Conservation (phyloP, 2,888 invertebrate species). For the Linyphia triangularis region DNA sequence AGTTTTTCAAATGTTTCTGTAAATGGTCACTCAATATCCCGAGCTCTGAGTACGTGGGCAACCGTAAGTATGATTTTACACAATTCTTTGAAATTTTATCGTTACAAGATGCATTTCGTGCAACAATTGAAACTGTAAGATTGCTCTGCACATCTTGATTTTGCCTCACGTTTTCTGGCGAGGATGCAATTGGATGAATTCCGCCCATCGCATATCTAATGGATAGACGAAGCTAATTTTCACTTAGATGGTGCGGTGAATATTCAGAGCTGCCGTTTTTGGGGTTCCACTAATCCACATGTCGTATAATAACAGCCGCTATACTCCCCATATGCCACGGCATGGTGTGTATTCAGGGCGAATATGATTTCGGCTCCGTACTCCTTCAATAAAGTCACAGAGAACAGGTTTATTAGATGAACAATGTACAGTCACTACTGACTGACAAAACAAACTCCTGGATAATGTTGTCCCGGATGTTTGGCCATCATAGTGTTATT, state of each 20-base stretch:
- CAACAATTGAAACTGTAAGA: background rate
- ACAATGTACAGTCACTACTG: background rate
- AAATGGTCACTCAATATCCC: too few species aligned
- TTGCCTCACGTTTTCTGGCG: background rate
- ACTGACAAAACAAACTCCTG: background rate
- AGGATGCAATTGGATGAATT: background rate
- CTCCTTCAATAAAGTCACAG: background rate
- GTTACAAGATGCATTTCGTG: background rate
- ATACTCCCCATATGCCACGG: background rate
- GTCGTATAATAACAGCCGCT: background rate
- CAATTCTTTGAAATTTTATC: background rate
- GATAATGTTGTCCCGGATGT: background rate
- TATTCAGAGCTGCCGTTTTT: background rate
- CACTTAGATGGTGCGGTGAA: background rate
- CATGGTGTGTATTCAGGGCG: background rate
- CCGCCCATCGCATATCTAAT: background rate
- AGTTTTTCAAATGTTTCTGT: too few species aligned
- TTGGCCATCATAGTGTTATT: background rate
- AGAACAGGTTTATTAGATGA: background rate
- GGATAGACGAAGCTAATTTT: background rate
- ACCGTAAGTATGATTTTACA: background rate
- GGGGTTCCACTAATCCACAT: background rate
- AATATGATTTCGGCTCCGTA: background rate
- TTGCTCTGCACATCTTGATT: background rate
- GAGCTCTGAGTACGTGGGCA: too few species aligned